Base-by-base conservation (phyloP, 2,888 invertebrate genomes). In the Machimus rusticus region DNA sequence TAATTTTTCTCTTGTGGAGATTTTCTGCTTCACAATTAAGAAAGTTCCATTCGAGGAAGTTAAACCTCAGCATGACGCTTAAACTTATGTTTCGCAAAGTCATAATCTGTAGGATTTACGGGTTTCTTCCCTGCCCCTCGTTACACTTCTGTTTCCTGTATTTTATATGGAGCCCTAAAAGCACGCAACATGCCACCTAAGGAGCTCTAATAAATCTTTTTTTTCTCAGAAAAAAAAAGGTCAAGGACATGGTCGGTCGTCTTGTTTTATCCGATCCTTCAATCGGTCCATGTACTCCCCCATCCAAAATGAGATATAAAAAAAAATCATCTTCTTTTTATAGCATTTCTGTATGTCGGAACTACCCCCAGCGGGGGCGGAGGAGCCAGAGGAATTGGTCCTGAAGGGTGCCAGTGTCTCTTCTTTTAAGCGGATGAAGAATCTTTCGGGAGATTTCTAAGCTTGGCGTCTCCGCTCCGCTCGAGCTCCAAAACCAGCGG, bases 221-320 rank as follows among this genome's bases (percentile, higher is more conserved):
- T 6, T 46, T 46, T 46, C 28, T n/a, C 16, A 16, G 55, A 81
- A 19, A 51, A 51, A 77, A 82, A 74, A 19, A 86, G 55, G 51
- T 81, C 74, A 78, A 87, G 46, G 87, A 76, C n/a, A 87, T 87
- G 46, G 39, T 78, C 74, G 46, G 39, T 78, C 74, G 85, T 87
- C 78, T 39, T 78, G 37, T 23, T 78, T 43, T 39, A 78, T 78
- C 78, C 8, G 9, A 37, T 39, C 14, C 39, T 78, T 78, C 37
- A 78, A 78, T 78, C 78, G 78, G 43, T 23, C 66, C 66, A 23
- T 66, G 12, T 28, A 66, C 23, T 57, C 66, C 23, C 23, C n/a
- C 51, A 3, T 51, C 51, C 66, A 8, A 66, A 66, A 66, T 12
- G 19, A 66, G 66, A 66, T 23, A 66, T 43, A 46, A 14, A 51